These are phyloP conservation scores for Onychostoma macrolepis DNA, from an alignment of 2,113 vertebrate species.

Conservation along the genomic window DNA sequence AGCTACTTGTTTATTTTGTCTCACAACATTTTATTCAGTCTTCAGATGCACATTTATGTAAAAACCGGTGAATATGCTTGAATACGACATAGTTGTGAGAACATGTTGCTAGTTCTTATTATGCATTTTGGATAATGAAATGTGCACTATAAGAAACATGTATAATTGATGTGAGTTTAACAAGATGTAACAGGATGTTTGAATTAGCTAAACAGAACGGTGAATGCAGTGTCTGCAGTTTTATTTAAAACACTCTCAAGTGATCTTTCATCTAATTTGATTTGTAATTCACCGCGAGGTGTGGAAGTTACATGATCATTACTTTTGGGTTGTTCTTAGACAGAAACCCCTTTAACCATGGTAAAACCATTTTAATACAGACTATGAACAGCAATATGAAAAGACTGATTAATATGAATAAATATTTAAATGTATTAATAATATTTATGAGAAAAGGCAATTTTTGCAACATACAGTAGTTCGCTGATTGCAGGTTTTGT, in stretches of 20 bases:
- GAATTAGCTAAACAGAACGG: background rate
- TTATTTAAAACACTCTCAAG: constrained; percentile 26
- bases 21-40: background rate
- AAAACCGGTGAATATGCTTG: background rate
- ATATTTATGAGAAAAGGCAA: too few relatives aligned
- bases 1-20: background rate
- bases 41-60: background rate
- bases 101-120: background rate
- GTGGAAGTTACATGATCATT: background rate
- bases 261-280: background rate
- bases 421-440: background rate
- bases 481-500: too few relatives aligned
- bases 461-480: too few relatives aligned
- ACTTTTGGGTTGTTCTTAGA: background rate
- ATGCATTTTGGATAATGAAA: constrained; percentile 4
- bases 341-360: background rate
- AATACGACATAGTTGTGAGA: background rate
- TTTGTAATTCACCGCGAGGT: background rate
- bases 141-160: constrained; percentile 11
- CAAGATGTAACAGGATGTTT: constrained; percentile 31
- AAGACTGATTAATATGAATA: background rate
- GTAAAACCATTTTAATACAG: background rate
- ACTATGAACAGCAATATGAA: background rate
- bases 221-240: background rate
- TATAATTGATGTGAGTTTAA: constrained; percentile 38